Evolutionary conservation across 2,888 invertebrate species (phyloP), one percentile per base, ranked within the genome.

Genomic region (Drosophila anomelani): DNA sequence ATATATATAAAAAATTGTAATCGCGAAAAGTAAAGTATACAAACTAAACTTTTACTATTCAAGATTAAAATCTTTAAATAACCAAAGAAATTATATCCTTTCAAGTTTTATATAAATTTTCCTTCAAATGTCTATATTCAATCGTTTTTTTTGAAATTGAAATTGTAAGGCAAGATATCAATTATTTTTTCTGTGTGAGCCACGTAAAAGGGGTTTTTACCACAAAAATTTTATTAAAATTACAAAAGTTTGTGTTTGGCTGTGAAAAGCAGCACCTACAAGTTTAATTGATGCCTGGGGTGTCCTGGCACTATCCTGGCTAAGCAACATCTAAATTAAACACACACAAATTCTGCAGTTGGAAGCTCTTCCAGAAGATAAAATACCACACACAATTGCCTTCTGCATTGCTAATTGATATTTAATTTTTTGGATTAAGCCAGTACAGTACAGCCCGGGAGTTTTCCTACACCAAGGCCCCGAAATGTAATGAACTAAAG

Each of bases 341-440:
- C n/a, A 58, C 29, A 46, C 8, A 39, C n/a, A 26, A 32, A 23
- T 3, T 34, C 1, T 36, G 44, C 38, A 32, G 0, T 15, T 36
- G 53, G 2, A 1, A 7, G 34, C 34, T 20, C 5, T 20, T 34
- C 20, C 4, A 34, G 13, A 9, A 20, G 5, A 10, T 36, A 1
- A 36, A 36, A 23, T 15, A 3, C 15, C 20, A 36, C 23, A 36
- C 34, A 6, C 51, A 23, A 53, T 53, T 53, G 15, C 20, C 10
- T 23, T 1, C 6, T 59, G 58, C 38, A 59, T 59, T 15, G 15
- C 38, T 39, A 49, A 26, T 58, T 51, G 20, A 23, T 26, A 29
- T 36, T 49, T 29, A 17, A 51, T 23, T 20, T 5, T 1, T 4
- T 6, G 41, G 15, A 23, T 43, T 26, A 9, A 26, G 46, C 15